Base-by-base conservation (phyloP, 2,888 invertebrate genomes). In the Minunthozetes semirufus region DNA sequence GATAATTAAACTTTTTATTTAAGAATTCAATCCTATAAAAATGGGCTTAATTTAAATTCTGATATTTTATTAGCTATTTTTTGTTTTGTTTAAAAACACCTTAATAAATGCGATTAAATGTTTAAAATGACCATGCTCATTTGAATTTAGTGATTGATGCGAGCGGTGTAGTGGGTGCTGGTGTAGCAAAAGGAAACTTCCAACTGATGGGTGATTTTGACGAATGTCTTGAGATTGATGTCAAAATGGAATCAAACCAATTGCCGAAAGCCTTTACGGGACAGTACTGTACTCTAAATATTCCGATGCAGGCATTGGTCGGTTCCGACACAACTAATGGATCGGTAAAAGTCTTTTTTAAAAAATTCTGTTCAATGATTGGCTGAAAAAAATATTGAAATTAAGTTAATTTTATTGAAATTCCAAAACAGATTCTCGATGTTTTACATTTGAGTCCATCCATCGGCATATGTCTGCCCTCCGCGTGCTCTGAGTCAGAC, bases 201-300 rank as follows among this genome's bases (percentile, higher is more conserved):
- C 75, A 75, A 61, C 61, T 72, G 56, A 48, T 75, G 56, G 75
- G 75, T 50, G 50, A 56, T 19, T 75, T 72, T 53, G 75, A 75
- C 38, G 72, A 75, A 33, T 75, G 75, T 46, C 27, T 75, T 1
- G 48, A 71, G 6, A 25, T 75, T 4, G 27, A 13, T 19, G 59
- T 56, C 6, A 42, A n/a, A 17, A 42, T 56, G 11, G 59, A 38
- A 8, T 11, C 13, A 17, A 22, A 48, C 5, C 48, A 25, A 15
- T 15, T 15, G 15, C 2, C 27, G 1, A 48, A 1, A 15, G 48
- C 27, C 17, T 25, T 70, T 48, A 22, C 13, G 15, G 70, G 70
- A 25, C 70, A 70, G 17, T 70, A 70, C 13, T 70, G 70, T 48
- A 22, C 48, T 8, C 13, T 70, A 11, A 27, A 48, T 25, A 1